These are phyloP conservation scores for Drosophila algonquin DNA, from an alignment of 2,888 invertebrate species.

Conservation along the genomic window DNA sequence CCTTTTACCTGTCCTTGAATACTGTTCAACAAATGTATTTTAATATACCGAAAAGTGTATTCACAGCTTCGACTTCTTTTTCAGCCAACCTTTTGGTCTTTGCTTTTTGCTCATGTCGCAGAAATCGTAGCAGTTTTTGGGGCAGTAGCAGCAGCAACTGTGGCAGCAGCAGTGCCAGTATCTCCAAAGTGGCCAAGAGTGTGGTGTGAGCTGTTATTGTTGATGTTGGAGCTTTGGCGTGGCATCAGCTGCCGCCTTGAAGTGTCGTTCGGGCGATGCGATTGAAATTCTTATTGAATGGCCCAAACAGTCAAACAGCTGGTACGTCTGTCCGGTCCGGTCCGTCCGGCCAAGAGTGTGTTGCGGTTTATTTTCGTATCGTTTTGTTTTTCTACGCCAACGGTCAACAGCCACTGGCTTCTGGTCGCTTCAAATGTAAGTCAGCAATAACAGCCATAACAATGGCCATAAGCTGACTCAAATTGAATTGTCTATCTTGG, in stretches of 20 bases:
- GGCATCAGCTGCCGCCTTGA: slow-evolving; percentile 67
- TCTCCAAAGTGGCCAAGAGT: slow-evolving; percentile 16
- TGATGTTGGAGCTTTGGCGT: slow-evolving; percentile 19
- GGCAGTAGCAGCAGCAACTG: neutral
- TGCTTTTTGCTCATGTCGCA: slow-evolving; percentile 38
- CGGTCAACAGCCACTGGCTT: slow-evolving; percentile 24
- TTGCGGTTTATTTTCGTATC: slow-evolving; percentile 27
- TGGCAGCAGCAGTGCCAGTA: neutral
- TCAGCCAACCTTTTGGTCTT: neutral
- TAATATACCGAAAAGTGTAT: neutral
- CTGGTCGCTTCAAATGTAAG: slow-evolving; percentile 38
- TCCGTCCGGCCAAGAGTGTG: slow-evolving; percentile 13
- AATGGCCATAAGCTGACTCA: slow-evolving; percentile 42
- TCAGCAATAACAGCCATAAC: slow-evolving; percentile 38
- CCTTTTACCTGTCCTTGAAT: too few species aligned
- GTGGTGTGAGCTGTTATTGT: slow-evolving; percentile 38
- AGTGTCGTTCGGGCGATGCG: slow-evolving; percentile 36
- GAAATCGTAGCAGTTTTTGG: slow-evolving; percentile 39
- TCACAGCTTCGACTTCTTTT: neutral
- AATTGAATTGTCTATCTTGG: slow-evolving; percentile 44
- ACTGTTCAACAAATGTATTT: too few species aligned
- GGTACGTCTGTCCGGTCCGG: neutral
- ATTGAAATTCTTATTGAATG: slow-evolving; percentile 44
- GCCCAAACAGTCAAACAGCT: neutral
- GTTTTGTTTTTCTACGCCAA: slow-evolving; percentile 31